Base-by-base conservation (phyloP, 2,888 invertebrate species). In the Athalia rosae region DNA sequence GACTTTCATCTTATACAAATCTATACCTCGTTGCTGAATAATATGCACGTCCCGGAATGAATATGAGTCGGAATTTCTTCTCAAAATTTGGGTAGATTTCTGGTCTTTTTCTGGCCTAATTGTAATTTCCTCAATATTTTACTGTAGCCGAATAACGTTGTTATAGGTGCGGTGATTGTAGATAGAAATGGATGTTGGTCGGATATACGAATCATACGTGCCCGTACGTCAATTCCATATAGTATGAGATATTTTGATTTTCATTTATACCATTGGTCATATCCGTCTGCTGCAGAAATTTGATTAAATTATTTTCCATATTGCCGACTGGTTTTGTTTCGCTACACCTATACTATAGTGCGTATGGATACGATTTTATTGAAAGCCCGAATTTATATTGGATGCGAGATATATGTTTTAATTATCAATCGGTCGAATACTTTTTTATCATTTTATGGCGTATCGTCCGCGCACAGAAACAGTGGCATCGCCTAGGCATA, bases 191-290 rank as follows among this genome's bases (percentile, higher is more conserved):
- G 45, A 15, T 8, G n/a, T 8, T 47, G 3, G 13, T 15, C 13
- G 8, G 47, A 64, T 64, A 64, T 64, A 47, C 28, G 28, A 28
- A 28, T 28, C 28, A 64, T 47, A 47, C 50, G 2, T 50, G 50
- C 50, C 11, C 4, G 62, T 62, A 47, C 47, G 47, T 64, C 64
- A 47, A 47, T 64, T 64, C 47, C n/a, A n/a, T n/a, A n/a, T n/a
- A n/a, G n/a, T 47, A 45, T 64, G 64, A 64, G 47, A 64, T 64
- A 64, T 64, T 64, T 64, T 7, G 45, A 64, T 47, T 64, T 64
- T 64, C 47, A 47, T 3, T 15, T 47, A 5, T 64, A 13, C 28
- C 28, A 53, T 15, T 28, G 15, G 53, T 28, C 53, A 45, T 53
- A 53, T 67, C 15, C 67, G 67, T 67, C 53, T 11, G 5, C 53